Conservation (phyloP, 2,113 vertebrate genomes). For the Muntiacus reevesi region DNA sequence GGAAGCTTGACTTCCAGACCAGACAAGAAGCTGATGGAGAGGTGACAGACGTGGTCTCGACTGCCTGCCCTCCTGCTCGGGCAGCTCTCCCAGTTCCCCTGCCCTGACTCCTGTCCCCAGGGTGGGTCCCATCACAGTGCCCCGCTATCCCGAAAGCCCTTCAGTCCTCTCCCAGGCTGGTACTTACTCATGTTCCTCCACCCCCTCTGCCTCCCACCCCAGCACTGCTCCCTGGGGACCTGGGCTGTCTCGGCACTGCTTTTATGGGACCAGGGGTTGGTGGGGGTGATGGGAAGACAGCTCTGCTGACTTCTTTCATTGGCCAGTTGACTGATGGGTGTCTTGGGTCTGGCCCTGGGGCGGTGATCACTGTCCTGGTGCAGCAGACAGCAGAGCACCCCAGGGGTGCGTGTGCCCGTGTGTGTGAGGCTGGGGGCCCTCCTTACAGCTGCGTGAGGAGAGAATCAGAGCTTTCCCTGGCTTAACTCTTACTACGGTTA, state of each 20-base stretch:
- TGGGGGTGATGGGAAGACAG: neutral
- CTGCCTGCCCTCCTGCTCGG: fast-evolving
- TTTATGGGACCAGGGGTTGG: neutral
- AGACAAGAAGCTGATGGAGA: neutral
- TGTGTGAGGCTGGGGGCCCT: neutral
- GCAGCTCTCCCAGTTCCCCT: neutral
- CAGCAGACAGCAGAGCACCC: neutral
- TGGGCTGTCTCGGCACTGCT: neutral
- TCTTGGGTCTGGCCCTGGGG: neutral
- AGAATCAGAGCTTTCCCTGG: neutral
- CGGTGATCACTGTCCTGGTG: fast-evolving
- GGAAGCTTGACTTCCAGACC: neutral
- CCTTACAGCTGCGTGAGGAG: neutral
- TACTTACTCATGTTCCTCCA: neutral
- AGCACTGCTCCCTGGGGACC: neutral
- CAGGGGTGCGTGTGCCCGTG: fast-evolving
- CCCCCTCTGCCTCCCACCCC: neutral
- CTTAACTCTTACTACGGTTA: neutral
- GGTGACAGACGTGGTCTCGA: fast-evolving
- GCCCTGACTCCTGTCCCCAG: neutral
- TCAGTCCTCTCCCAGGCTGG: neutral
- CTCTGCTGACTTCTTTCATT: neutral
- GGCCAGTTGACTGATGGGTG: fast-evolving
- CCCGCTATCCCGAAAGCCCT: no score
- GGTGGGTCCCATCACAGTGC: neutral